A percentile compares a stretch with the other conserved stretches of the same genome.
Evolutionary conservation across 2,113 vertebrate genomes (phyloP).

Genomic region (Camarhynchus parvulus): DNA sequence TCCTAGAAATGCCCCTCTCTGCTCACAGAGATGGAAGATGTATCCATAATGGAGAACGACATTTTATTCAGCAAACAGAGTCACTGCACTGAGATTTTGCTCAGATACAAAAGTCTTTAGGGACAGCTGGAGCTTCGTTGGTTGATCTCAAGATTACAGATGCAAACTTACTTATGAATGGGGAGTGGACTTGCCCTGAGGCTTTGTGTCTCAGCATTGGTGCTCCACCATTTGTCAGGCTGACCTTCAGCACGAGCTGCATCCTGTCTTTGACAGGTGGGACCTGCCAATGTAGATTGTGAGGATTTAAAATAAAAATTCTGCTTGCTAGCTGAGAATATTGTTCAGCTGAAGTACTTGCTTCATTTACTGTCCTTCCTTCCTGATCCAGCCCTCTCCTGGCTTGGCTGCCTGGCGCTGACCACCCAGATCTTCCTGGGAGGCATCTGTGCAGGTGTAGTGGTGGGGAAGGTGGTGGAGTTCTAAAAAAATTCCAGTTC

Average conservation of each 20-base stretch:
- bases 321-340: neutral
- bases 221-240: neutral
- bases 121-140: neutral
- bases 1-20: neutral
- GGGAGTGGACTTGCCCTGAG: neutral
- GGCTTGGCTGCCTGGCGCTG: neutral
- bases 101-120: neutral
- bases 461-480: rapidly evolving
- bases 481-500: neutral
- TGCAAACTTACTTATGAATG: neutral
- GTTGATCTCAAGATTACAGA: neutral
- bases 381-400: neutral
- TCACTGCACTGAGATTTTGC: neutral
- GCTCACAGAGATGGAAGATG: neutral
- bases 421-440: neutral
- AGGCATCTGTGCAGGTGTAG: neutral
- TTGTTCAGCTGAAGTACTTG: neutral
- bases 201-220: neutral
- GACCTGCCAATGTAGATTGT: neutral
- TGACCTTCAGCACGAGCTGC: neutral
- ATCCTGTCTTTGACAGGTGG: neutral
- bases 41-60: neutral
- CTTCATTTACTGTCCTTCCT: neutral
- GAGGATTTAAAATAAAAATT: neutral
- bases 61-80: neutral